A percentile compares a stretch with the other conserved stretches of the same genome.
Evolutionary conservation across 2,113 vertebrate species (phyloP).

Genomic region (Mus pahari): DNA sequence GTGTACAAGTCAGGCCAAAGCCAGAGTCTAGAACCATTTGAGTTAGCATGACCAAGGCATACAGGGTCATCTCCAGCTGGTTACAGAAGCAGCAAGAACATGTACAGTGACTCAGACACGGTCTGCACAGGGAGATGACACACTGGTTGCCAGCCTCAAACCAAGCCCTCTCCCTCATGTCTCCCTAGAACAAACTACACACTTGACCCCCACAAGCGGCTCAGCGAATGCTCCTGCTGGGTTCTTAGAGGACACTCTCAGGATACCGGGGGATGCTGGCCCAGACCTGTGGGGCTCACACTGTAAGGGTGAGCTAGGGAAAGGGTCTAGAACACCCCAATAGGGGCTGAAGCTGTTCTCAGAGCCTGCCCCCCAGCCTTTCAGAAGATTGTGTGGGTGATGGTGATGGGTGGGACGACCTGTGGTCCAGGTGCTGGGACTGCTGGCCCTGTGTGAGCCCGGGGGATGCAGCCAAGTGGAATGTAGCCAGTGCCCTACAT

Average conservation of each 20-base stretch:
- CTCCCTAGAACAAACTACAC: rapidly evolving
- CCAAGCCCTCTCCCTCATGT: rapidly evolving
- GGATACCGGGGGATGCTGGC: rapidly evolving
- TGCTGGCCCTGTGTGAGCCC: rapidly evolving
- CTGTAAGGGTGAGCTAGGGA: background rate
- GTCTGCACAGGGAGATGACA: conserved; percentile 21
- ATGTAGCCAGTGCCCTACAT: rapidly evolving
- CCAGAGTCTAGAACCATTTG: conserved; percentile 69
- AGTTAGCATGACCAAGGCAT: background rate
- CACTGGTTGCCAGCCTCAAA: rapidly evolving
- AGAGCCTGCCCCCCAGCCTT: background rate
- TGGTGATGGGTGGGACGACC: background rate
- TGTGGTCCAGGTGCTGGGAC: rapidly evolving
- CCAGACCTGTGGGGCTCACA: background rate
- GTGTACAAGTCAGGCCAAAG: conserved; percentile 49
- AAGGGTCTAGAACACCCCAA: background rate
- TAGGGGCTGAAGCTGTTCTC: background rate
- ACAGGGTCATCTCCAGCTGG: conserved; percentile 73
- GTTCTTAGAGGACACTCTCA: rapidly evolving
- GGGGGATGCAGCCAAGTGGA: rapidly evolving
- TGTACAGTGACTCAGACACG: conserved; percentile 61
- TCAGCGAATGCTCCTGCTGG: rapidly evolving
- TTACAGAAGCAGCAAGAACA: conserved; percentile 50
- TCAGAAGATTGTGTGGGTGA: background rate
- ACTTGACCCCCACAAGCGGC: background rate